These are phyloP conservation scores for Alfaro cultratus DNA, from an alignment of 2,797 vertebrate species.

Conservation along the genomic window DNA sequence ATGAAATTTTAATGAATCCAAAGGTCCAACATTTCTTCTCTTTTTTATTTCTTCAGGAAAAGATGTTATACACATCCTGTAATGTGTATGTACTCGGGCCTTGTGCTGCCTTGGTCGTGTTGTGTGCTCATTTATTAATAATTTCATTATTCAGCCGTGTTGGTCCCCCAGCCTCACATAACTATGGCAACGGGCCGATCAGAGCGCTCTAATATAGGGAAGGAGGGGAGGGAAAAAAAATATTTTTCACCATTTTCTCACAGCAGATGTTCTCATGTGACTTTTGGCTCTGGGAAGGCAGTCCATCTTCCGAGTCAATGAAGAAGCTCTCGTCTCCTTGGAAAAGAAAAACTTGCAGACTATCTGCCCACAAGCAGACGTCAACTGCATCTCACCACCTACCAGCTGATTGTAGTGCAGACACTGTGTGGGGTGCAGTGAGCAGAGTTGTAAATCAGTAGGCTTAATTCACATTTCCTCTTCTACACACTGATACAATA, in stretches of 20 bases:
- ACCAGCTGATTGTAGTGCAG: constrained; percentile 75
- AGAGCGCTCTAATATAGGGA: constrained; percentile 53
- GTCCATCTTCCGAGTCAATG: constrained; percentile 77
- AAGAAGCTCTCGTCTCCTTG: constrained; percentile 63
- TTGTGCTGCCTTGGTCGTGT: constrained; percentile 35
- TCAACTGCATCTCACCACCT: constrained; percentile 73
- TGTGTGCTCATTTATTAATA: constrained; percentile 68
- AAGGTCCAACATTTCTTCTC: background rate
- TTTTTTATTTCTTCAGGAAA: constrained; percentile 4
- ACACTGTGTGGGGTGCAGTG: constrained; percentile 72
- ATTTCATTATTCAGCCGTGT: constrained; percentile 70
- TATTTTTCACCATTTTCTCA: constrained; percentile 42
- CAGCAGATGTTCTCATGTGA: constrained; percentile 68
- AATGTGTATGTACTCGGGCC: constrained; percentile 35
- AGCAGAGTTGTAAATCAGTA: constrained; percentile 46
- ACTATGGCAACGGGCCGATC: constrained; percentile 73
- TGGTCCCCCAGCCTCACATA: constrained; percentile 70
- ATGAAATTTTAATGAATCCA: background rate
- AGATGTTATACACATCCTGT: constrained; percentile 51
- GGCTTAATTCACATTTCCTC: constrained; percentile 57
- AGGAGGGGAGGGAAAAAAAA: constrained; percentile 22
- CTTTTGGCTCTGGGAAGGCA: constrained; percentile 67
- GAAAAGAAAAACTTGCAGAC: constrained; percentile 54
- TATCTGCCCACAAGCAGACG: constrained; percentile 74
- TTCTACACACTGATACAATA: constrained; percentile 43